Evolutionary conservation across 2,797 vertebrate species (phyloP), one percentile per base, ranked within the genome.

Genomic region (Xiphorhynchus erythropygius): DNA sequence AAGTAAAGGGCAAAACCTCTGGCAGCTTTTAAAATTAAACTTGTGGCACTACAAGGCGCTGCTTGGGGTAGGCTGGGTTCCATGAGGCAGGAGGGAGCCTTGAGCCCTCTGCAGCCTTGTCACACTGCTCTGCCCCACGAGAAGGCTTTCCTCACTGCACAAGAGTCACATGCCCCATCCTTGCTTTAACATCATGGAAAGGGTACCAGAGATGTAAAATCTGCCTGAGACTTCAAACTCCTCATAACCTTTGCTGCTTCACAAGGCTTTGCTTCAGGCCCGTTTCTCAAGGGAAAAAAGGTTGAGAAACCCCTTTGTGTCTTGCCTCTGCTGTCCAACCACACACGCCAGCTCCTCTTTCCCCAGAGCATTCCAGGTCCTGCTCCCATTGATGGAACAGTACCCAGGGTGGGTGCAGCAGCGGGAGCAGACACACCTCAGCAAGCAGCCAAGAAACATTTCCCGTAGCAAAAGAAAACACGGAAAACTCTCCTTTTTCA

Each of bases 301-400:
- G 52, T 18, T 76, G 67, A 89, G 74, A 73, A 68, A 60, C 32
- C 33, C 9, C 39, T 87, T 27, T 37, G 7, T 19, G 10, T 41
- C 50, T 69, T 49, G 6, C 16, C 55, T 78, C 37, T 82, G 25
- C 35, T 74, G 47, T 55, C 47, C 62, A 39, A 16, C 37, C 42
- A n/a, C 47, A 39, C 7, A 8, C 0, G 0, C 23, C n/a, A 52
- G 17, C n/a, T 74, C 10, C 33, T 10, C 46, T 35, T 70, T 56
- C 13, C 65, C 37, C 62, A 41, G 18, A 69, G 14, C 15, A 11
- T 13, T 77, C 27, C 22, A 17, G 5, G 15, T 56, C 8, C 49
- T 2, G 1, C 27, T 92, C 32, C n/a, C 28, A 32, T 2, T 0
- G 0, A 4, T 1, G 5, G 23, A 65, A 56, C 3, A 41, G 37